Conservation (phyloP, 1,140 invertebrate genomes). For the Aphaenogaster ashmeadi region DNA sequence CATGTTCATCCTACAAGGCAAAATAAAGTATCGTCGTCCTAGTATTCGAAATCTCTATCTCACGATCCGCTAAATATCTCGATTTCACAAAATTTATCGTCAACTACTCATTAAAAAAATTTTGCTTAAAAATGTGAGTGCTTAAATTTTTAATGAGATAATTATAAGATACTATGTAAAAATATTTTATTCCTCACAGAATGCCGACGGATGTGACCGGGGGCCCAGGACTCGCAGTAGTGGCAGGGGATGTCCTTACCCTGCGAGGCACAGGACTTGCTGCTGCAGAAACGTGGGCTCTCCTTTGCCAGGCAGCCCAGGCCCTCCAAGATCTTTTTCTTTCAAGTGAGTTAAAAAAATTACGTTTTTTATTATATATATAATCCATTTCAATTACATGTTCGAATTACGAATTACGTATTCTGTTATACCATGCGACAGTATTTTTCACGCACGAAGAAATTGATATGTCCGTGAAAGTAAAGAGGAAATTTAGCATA, state of each 20-base stretch:
- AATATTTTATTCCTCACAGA: constrained; percentile 76
- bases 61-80: not conserved
- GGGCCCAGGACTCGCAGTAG: constrained; percentile 82
- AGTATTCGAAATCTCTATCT: not conserved
- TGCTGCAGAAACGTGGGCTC: constrained; percentile 89
- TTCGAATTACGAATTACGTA: too few species aligned
- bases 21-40: not conserved
- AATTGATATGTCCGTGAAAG: too few species aligned
- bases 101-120: not conserved
- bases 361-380: not conserved
- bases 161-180: not conserved
- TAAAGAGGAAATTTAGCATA: too few species aligned
- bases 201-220: constrained; percentile 84
- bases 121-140: not conserved
- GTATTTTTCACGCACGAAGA: too few species aligned
- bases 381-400: not conserved
- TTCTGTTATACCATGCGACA: too few species aligned
- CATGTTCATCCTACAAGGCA: constrained; percentile 37
- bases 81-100: not conserved
- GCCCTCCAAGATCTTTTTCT: constrained; percentile 89
- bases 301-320: constrained; percentile 89
- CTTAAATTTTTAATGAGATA: not conserved
- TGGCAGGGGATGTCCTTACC: constrained; percentile 87
- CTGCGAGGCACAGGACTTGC: constrained; percentile 87
- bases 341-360: constrained; percentile 87